phyloP scores from a whole-genome alignment of 2,113 vertebrate genomes.

The Peromyscus californicus region DNA sequence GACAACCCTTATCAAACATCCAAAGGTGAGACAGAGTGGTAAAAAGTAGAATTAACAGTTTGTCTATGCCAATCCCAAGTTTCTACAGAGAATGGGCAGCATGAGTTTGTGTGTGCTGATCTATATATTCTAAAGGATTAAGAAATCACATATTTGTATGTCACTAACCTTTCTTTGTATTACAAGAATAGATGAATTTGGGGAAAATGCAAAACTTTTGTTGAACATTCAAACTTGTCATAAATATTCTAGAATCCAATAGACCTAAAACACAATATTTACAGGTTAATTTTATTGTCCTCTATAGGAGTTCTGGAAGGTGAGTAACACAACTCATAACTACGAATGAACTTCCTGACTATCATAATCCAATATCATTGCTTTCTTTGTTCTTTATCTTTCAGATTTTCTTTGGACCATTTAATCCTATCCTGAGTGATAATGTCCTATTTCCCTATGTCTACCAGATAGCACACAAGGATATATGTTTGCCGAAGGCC shows the following conservation, averaged over 20 bases:
- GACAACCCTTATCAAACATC: fast-evolving
- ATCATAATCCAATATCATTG: background rate
- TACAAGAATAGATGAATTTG: background rate
- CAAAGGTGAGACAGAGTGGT: background rate
- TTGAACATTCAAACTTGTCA: background rate
- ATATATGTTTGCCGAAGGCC: background rate
- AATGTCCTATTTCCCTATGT: background rate
- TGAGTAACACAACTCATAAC: too few relatives aligned
- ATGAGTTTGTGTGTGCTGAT: background rate
- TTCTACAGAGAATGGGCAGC: background rate
- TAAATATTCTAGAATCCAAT: background rate
- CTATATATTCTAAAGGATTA: background rate
- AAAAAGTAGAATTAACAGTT: background rate
- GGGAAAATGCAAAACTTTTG: background rate
- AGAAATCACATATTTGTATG: background rate
- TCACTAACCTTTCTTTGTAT: background rate
- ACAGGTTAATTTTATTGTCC: background rate
- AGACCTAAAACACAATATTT: too few relatives aligned
- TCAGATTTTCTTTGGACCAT: background rate
- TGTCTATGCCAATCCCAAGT: background rate
- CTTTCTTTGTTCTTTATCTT: background rate
- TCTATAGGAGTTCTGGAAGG: background rate
- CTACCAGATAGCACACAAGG: background rate
- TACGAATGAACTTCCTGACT: background rate
- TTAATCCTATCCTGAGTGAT: background rate